Evolutionary conservation across 1,140 invertebrate genomes (phyloP), one percentile per base, ranked within the genome.

Genomic region (Dolichoris vasculosae): DNA sequence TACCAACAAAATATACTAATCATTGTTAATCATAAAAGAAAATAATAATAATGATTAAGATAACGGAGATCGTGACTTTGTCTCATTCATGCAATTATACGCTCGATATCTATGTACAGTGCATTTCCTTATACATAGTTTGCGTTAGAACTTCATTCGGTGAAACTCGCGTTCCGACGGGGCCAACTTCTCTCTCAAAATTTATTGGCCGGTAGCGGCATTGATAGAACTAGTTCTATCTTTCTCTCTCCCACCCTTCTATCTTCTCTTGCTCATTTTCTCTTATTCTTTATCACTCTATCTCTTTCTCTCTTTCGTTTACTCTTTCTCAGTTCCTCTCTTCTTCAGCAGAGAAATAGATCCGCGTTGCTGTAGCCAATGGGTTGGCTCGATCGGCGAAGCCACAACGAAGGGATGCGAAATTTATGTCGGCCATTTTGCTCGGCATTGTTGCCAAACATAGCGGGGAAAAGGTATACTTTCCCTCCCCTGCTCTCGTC

Each of bases 361-460:
- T 81, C 26, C 17, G 48, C 51, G 43, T 46, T 2, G 26, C n/a
- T 35, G 48, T 59, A 43, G 76, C 79, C 84, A 82, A 77, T 82
- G 77, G 84, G 32, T 51, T 77, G 15, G 26, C 71, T 76, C 77
- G 51, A 75, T 85, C 77, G 78, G 73, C 76, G 75, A 79, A 55
- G 32, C 82, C 43, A 40, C 40, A 26, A 17, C 78, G n/a, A 63
- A 81, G 69, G 69, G 84, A 86, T 86, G 80, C 48, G 80, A 86
- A 86, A 86, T 86, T 86, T 84, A 83, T 84, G 76, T 76, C 86
- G 86, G 86, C 86, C 82, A 86, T 86, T 84, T 86, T 86, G 77
- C 82, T n/a, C 64, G 55, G 86, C 59, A 81, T 84, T 81, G 82
- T 86, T 80, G 76, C 64, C 73, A 38, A 79, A 80, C 84, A 48